Conservation (phyloP, 2,888 invertebrate genomes). For the Xestia sexstrigata region DNA sequence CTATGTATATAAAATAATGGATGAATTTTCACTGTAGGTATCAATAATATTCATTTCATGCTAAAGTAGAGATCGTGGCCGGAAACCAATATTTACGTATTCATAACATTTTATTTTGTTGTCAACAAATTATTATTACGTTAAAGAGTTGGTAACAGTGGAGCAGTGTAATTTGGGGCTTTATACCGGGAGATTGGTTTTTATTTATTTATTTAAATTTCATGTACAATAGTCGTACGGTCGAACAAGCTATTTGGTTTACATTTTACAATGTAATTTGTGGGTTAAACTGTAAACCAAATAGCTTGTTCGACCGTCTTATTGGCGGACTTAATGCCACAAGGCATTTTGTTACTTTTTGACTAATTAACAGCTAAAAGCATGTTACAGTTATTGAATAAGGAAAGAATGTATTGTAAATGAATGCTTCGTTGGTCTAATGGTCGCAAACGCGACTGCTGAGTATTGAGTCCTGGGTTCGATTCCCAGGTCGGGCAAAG, state of each 20-base stretch:
- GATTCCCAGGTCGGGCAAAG: too few relatives aligned
- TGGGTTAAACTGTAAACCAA: too few relatives aligned
- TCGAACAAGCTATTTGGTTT: too few relatives aligned
- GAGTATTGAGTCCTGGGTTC: too few relatives aligned
- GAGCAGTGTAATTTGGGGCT: background rate
- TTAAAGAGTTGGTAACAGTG: constrained; percentile 1
- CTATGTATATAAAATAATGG: constrained; percentile 6
- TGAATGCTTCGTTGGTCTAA: too few relatives aligned
- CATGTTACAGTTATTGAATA: background rate
- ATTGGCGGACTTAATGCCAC: too few relatives aligned
- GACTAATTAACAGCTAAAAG: background rate
- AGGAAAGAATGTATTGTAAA: background rate
- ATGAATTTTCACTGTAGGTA: constrained; percentile 11
- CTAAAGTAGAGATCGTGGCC: background rate
- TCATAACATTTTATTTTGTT: constrained; percentile 34
- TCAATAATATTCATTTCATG: constrained; percentile 19
- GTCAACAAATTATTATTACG: constrained; percentile 27
- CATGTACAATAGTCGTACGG: too few relatives aligned
- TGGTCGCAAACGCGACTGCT: too few relatives aligned
- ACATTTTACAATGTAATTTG: too few relatives aligned
- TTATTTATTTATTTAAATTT: too few relatives aligned
- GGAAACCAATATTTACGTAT: constrained; percentile 42
- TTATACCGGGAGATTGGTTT: background rate
- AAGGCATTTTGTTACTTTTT: background rate
- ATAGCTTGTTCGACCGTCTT: too few relatives aligned